Evolutionary conservation across 2,797 vertebrate species (phyloP), one percentile per base, ranked within the genome.

Genomic region (Toxotes lorentzi): DNA sequence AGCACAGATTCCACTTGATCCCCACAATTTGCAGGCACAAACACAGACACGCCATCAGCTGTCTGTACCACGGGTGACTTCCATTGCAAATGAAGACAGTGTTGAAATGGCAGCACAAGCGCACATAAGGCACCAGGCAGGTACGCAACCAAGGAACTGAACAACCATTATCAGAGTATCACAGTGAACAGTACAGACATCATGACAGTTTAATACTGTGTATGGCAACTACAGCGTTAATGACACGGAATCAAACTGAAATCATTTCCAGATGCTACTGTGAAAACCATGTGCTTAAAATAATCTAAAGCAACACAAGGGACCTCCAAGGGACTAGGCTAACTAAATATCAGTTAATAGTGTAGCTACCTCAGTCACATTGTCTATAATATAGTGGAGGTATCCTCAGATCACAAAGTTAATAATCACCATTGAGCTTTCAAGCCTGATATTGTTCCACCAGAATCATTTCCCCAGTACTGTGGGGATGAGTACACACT

Each of bases 21-120:
- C 35, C 9, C 72, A 56, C 65, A 61, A 50, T 51, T n/a, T 69
- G 23, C 40, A 24, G 35, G 41, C 66, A 43, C 23, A 34, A 14
- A 30, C 67, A 48, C 43, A 32, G 12, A 73, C 5, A 11, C 51
- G 6, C 30, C 30, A 38, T 27, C 63, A 56, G 34, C 48, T 67
- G 40, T 27, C 30, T 48, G 14, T 47, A 62, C n/a, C 12, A 4
- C 4, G 27, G 27, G 38, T 2, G 10, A 60, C 34, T 7, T 34
- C 2, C 23, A 41, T 3, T 12, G 34, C 50, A 51, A 30, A 27
- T 34, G 1, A 51, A 63, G 32, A 54, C 19, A 54, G 12, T 2
- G 38, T 66, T 43, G 16, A 48, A 59, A 32, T 64, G 56, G 45
- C 2, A 1, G 13, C 1, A 14, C 10, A 6, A 32, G 47, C 17